Evolutionary conservation across 2,888 invertebrate species (phyloP).

Genomic region (Mongoloraphidia duomilia): DNA sequence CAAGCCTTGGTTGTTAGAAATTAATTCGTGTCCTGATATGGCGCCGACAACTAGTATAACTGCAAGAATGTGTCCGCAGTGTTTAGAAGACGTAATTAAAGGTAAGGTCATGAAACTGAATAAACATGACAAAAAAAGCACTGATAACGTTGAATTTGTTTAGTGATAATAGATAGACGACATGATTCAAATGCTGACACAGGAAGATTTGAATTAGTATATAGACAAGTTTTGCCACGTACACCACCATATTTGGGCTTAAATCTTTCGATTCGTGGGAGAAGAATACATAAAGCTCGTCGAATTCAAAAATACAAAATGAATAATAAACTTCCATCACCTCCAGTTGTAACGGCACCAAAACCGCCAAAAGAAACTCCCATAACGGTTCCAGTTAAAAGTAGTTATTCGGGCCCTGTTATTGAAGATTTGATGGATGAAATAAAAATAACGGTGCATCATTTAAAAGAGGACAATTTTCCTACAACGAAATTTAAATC

Average conservation of each 20-base stretch:
- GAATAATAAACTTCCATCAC: slow-evolving; percentile 20
- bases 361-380: slow-evolving; percentile 26
- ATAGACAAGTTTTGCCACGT: slow-evolving; percentile 61
- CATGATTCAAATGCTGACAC: slow-evolving; percentile 59
- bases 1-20: slow-evolving; percentile 86
- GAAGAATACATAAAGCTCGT: slow-evolving; percentile 36
- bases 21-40: slow-evolving; percentile 87
- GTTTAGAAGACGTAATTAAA: slow-evolving; percentile 82
- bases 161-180: slow-evolving; percentile 66
- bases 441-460: slow-evolving; percentile 35
- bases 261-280: slow-evolving; percentile 52
- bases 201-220: slow-evolving; percentile 66
- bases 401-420: slow-evolving; percentile 45
- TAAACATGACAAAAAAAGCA: background rate
- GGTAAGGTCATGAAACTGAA: slow-evolving; percentile 35
- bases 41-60: slow-evolving; percentile 85
- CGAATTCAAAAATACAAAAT: slow-evolving; percentile 16
- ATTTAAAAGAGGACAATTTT: background rate
- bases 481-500: slow-evolving; percentile 22
- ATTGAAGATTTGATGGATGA: slow-evolving; percentile 54
- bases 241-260: slow-evolving; percentile 69
- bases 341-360: slow-evolving; percentile 23
- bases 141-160: slow-evolving; percentile 19
- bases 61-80: slow-evolving; percentile 69
- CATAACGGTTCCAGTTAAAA: background rate